Percentiles rank a stretch among this genome's conserved stretches.
Evolutionary conservation across 2,797 vertebrate species (phyloP).

Genomic region (Furcifer pardalis): DNA sequence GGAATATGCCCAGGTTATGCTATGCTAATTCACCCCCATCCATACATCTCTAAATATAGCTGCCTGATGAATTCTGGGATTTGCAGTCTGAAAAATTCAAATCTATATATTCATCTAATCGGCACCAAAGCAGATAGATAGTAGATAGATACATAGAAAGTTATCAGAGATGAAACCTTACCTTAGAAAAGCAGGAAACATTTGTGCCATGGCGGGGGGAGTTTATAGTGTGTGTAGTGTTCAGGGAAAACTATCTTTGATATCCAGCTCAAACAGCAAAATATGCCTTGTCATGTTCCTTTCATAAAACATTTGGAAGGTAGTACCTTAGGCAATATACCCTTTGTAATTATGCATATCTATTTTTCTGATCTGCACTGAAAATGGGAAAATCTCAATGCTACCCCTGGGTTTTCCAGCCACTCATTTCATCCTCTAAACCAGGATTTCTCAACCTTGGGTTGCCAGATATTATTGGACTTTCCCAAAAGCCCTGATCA

Average conservation of each 20-base stretch:
- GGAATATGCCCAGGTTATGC: not conserved
- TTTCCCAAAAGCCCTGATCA: too few relatives aligned
- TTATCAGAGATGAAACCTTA: not conserved
- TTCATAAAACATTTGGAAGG: not conserved
- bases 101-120: too few relatives aligned
- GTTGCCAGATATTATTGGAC: too few relatives aligned
- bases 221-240: not conserved
- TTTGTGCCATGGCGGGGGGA: not conserved
- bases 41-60: too few relatives aligned
- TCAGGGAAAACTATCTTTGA: not conserved
- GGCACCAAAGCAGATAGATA: too few relatives aligned
- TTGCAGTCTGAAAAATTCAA: too few relatives aligned
- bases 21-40: not conserved
- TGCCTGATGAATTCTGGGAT: too few relatives aligned
- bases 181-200: not conserved
- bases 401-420: not conserved
- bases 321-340: rapidly evolving
- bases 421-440: not conserved
- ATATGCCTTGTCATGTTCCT: not conserved
- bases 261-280: not conserved
- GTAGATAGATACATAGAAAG: not conserved
- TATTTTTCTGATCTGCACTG: not conserved
- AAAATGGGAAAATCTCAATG: not conserved
- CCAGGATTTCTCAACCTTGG: too few relatives aligned
- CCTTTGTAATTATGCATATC: not conserved